Conservation (phyloP, 1,140 invertebrate species). For the Heliconius eleuchia region DNA sequence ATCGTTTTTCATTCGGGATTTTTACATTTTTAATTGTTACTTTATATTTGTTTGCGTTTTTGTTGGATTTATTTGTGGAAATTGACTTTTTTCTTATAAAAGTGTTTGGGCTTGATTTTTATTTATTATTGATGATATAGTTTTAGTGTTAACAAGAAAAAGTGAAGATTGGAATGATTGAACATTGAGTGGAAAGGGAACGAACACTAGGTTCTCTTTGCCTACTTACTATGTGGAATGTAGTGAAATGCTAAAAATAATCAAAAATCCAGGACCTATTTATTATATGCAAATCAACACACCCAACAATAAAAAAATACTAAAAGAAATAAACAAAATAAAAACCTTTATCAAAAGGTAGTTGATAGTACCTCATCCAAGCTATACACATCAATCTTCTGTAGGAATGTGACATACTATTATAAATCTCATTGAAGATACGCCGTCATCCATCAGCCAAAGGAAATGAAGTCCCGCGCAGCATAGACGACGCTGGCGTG, state of each 20-base stretch:
- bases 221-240: no score
- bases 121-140: no score
- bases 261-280: no score
- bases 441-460: slow-evolving; percentile 65
- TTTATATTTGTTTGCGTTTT: not conserved
- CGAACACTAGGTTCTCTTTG: no score
- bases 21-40: slow-evolving; percentile 14
- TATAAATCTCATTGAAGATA: slow-evolving; percentile 74
- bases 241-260: no score
- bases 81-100: no score
- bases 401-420: slow-evolving; percentile 64
- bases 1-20: slow-evolving; percentile 20
- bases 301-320: no score
- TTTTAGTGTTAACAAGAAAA: no score
- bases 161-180: no score
- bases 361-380: not conserved
- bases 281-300: no score
- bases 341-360: not conserved
- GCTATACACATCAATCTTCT: slow-evolving; percentile 56
- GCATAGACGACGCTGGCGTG: slow-evolving; percentile 32
- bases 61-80: not conserved
- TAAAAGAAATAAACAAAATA: not conserved
- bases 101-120: no score
- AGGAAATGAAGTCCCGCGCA: slow-evolving; percentile 66
- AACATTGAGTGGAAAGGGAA: no score